Evolutionary conservation across 1,140 invertebrate species (phyloP), one percentile per base, ranked within the genome.

Genomic region (Platyscapa corneri): DNA sequence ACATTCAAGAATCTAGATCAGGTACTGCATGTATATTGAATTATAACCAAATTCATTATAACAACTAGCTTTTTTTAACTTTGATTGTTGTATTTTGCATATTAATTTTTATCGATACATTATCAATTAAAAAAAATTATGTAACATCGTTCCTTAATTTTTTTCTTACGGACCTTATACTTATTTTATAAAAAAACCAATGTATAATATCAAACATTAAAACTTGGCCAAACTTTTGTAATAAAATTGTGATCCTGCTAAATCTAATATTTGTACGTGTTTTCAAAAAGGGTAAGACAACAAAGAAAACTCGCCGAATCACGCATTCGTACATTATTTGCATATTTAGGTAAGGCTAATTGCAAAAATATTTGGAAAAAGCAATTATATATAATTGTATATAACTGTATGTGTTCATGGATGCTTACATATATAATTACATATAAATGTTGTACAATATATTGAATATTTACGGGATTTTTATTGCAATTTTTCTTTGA

Each of bases 301-400:
- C 64, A 81, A 70, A 2, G 39, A 80, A 81, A 30, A 39, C 27
- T 72, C 42, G 42, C 64, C 42, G 67, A 82, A 46, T 39, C n/a
- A 82, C 32, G 30, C 16, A 75, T 46, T 72, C 67, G 32, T 74
- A 70, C 46, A 82, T 82, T 46, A 82, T 82, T 46, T 42, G 34
- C 27, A 64, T 53, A 75, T 75, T n/a, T 53, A 60, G 3, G 32
- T 37, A 34, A 39, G 23, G 16, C 12, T 34, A 37, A 34, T 49
- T 70, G 3, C 30, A 82, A 53, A 30, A 82, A 75, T 83, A 72
- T 20, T 32, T 64, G 53, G 14, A 10, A 75, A 27, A 49, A 84
- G 46, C 60, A 84, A 78, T 84, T 84, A 84, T 84, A 84, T 84
- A 72, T 84, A 78, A 78, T 84, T 84, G 60, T 78, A 78, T 67